These are phyloP conservation scores for Oscheius sp. DNA, from an alignment of 2,888 invertebrate genomes.

Conservation along the genomic window DNA sequence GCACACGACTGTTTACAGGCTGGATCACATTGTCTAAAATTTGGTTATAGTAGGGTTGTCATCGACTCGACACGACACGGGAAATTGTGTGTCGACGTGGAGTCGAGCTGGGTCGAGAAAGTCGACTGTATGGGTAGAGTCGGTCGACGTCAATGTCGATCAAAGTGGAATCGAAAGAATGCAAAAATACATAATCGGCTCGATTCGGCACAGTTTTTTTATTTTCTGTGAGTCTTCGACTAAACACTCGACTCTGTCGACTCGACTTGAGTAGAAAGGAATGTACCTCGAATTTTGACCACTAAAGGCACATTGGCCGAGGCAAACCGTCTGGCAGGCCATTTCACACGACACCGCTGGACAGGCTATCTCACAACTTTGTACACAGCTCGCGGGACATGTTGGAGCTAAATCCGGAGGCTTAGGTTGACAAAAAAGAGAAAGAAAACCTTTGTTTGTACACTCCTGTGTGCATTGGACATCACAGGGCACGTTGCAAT, in stretches of 20 bases:
- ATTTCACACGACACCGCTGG: slow-evolving; percentile 48
- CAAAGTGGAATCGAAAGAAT: no score
- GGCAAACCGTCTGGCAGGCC: slow-evolving; percentile 56
- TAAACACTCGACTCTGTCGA: no score
- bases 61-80: no score
- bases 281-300: slow-evolving; percentile 39
- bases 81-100: no score
- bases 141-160: no score
- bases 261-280: no score
- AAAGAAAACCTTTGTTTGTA: slow-evolving; percentile 41
- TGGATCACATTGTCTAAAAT: slow-evolving; percentile 47
- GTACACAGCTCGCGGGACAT: slow-evolving; percentile 53
- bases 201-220: no score
- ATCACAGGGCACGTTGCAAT: slow-evolving; percentile 55
- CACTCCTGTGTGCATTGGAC: slow-evolving; percentile 56
- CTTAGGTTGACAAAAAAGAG: not conserved
- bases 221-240: no score
- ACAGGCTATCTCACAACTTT: slow-evolving; percentile 51
- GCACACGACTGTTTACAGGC: slow-evolving; percentile 56
- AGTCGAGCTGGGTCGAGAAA: no score
- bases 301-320: slow-evolving; percentile 56
- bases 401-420: slow-evolving; percentile 43
- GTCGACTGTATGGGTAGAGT: no score
- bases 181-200: no score
- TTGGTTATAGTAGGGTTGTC: no score